Conservation (phyloP, 2,888 invertebrate genomes). For the Tetragonisca angustula region DNA sequence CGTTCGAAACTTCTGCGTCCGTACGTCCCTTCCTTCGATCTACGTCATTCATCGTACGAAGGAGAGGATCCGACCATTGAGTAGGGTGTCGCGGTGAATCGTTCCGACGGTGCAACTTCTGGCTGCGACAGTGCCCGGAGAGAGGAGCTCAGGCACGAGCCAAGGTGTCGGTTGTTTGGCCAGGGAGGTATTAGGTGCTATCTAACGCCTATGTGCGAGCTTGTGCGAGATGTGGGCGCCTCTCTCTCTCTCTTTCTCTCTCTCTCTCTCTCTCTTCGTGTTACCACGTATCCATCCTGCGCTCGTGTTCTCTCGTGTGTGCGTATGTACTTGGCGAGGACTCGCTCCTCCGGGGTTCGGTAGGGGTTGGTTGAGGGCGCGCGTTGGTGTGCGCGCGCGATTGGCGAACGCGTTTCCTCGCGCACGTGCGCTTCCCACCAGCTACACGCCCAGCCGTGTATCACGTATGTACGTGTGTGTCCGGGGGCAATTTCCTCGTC, state of each 20-base stretch:
- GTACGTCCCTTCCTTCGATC: background rate
- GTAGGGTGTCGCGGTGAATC: background rate
- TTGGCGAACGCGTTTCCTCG: slow-evolving; percentile 23
- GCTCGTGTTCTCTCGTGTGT: slow-evolving; percentile 3
- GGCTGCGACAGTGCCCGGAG: slow-evolving; percentile 33
- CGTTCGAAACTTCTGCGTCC: background rate
- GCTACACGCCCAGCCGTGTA: background rate
- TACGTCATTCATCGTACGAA: background rate
- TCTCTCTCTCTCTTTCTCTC: slow-evolving; percentile 61
- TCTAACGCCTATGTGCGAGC: slow-evolving; percentile 53
- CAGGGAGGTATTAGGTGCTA: slow-evolving; percentile 64
- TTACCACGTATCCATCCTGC: slow-evolving; percentile 44
- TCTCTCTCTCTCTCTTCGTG: slow-evolving; percentile 56
- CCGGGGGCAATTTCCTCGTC: slow-evolving; percentile 70
- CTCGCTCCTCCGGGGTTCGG: background rate
- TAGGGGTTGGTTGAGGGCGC: background rate
- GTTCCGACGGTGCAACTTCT: slow-evolving; percentile 52
- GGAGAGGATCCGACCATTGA: background rate
- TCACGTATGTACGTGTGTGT: slow-evolving; percentile 5
- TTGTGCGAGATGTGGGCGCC: slow-evolving; percentile 49
- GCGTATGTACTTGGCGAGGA: slow-evolving; percentile 31
- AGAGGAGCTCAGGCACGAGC: slow-evolving; percentile 50
- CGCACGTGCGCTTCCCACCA: slow-evolving; percentile 31
- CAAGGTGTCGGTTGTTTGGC: slow-evolving; percentile 63
- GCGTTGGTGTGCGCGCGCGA: slow-evolving; percentile 9